Base-by-base conservation (phyloP, 2,888 invertebrate genomes). In the Leptopterna dolabrata region DNA sequence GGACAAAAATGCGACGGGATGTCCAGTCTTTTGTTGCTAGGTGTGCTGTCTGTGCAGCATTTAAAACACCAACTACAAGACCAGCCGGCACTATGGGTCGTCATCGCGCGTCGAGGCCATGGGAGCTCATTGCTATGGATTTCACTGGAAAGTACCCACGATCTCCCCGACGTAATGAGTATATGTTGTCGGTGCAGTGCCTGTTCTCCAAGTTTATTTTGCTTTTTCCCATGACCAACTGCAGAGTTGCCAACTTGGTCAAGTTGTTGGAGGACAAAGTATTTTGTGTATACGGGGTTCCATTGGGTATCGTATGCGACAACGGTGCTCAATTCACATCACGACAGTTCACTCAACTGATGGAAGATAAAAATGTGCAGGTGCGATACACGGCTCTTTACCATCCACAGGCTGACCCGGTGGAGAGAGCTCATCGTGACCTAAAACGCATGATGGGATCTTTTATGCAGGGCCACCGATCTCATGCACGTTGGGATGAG, bases 121-220 rank as follows among this genome's bases (percentile, higher is more conserved):
- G 89, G 88, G 85, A 89, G 83, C 81, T 88, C 86, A 78, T 81
- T 13, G 30, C 81, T 2, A 81, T 30, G 0, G 81, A 81, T 19
- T 24, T 81, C 29, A 29, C 41, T 9, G 81, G 81, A n/a, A n/a
- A n/a, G 19, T 81, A 24, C 29, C 81, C 88, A 73, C 24, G 55
- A 0, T 41, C 41, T n/a, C 24, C 47, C 3, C n/a, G 19, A 13
- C 11, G 81, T 4, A 81, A 81, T 47, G 13, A 51, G 9, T 51
- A 55, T 81, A 29, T 81, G 1, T 30, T 81, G 0, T 27, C 91
- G 71, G 90, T 91, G 43, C 88, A 88, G 9, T 89, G 91, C 30
- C 88, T 90, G 16, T 89, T 88, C 51, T 91, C 90, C 90, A 89
- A 90, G 7, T 90, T 91, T 83, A 85, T 90, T 41, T 88, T 90